Evolutionary conservation across 1,140 invertebrate species (phyloP).

Genomic region (Diplogasteroides magnus): DNA sequence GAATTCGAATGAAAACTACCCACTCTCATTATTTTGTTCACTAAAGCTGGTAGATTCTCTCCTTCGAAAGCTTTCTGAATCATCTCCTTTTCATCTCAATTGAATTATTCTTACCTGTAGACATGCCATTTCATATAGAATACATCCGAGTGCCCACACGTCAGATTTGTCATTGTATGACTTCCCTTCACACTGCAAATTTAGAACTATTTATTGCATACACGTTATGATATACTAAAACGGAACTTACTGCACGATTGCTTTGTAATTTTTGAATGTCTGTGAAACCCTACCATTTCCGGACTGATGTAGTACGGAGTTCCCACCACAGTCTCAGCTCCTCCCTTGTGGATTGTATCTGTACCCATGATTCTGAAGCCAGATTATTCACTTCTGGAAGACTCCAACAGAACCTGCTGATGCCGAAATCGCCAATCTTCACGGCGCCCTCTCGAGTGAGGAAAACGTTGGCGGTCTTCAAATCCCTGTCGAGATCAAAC

Average conservation of each 20-base stretch:
- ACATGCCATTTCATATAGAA: conserved; percentile 74
- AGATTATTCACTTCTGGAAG: too few relatives aligned
- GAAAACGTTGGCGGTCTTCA: conserved; percentile 75
- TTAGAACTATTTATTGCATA: conserved; percentile 17
- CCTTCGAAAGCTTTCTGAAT: conserved; percentile 75
- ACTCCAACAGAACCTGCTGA: too few relatives aligned
- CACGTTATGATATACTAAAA: too few relatives aligned
- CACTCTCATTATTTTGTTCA: conserved; percentile 73
- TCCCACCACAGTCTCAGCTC: conserved; percentile 72
- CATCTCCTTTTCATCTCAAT: too few relatives aligned
- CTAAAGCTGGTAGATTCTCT: conserved; percentile 69
- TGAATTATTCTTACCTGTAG: too few relatives aligned
- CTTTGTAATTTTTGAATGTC: too few relatives aligned
- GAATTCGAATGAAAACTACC: conserved; percentile 6
- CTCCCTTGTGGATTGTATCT: conserved; percentile 60
- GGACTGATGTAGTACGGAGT: conserved; percentile 77
- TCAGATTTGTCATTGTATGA: conserved; percentile 74
- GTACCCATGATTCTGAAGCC: conserved; percentile 71
- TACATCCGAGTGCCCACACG: conserved; percentile 75
- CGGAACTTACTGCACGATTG: too few relatives aligned
- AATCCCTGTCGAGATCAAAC: conserved; percentile 63
- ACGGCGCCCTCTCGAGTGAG: conserved; percentile 61
- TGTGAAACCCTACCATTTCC: conserved; percentile 73
- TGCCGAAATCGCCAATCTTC: conserved; percentile 71
- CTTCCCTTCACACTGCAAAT: conserved; percentile 69